These are phyloP conservation scores for Sphenodon punctatus DNA, from an alignment of 2,797 vertebrate species.

Conservation along the genomic window DNA sequence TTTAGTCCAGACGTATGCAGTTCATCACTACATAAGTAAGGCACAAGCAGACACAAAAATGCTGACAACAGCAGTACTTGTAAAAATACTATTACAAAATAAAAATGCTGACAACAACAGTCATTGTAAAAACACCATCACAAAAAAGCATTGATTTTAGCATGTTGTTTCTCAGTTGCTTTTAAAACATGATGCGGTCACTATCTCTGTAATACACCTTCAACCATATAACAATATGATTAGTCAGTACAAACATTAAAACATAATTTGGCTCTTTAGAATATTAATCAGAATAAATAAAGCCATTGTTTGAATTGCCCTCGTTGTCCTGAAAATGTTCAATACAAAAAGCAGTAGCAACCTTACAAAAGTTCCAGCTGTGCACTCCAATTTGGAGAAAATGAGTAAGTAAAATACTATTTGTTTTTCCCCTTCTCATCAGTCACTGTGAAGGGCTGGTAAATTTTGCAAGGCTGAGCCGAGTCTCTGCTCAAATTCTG, in stretches of 20 bases:
- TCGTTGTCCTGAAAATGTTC: conserved; percentile 23
- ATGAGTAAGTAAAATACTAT: background rate
- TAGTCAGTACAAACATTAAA: background rate
- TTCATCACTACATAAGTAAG: conserved; percentile 28
- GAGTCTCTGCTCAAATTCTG: background rate
- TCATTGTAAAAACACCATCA: background rate
- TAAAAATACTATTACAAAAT: background rate
- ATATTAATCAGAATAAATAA: background rate
- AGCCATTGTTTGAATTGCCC: conserved; percentile 1
- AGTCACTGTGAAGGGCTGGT: background rate
- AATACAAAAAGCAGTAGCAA: background rate
- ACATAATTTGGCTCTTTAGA: background rate
- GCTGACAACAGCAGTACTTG: conserved; percentile 16
- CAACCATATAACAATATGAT: background rate
- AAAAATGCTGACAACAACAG: conserved; percentile 37
- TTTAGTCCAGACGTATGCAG: background rate
- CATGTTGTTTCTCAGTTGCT: background rate
- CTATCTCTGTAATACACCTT: background rate
- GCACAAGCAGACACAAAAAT: conserved; percentile 47
- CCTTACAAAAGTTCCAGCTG: background rate
- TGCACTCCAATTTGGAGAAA: background rate
- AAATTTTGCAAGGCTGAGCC: background rate
- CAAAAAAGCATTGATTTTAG: background rate
- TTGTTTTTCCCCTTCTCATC: background rate
- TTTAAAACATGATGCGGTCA: background rate